phyloP scores from a whole-genome alignment of 2,888 invertebrate species.

The Prenolepis imparis region DNA sequence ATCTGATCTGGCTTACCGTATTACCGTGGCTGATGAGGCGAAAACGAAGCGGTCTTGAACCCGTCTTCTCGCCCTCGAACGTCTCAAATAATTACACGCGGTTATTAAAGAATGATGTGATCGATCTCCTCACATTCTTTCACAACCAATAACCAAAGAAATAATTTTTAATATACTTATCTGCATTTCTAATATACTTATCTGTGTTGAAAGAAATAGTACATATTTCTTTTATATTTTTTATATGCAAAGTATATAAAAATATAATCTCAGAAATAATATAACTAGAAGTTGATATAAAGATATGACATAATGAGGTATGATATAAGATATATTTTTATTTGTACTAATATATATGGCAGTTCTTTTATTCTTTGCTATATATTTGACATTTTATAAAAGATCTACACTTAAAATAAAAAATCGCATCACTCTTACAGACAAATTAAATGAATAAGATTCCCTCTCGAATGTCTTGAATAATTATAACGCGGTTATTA shows the following conservation, averaged over 20 bases:
- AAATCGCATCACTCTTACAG: not conserved
- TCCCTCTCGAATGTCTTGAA: not conserved
- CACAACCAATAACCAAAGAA: too few relatives aligned
- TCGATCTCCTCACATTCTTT: too few relatives aligned
- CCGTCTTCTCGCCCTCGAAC: not conserved
- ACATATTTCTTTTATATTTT: not conserved
- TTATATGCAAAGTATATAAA: not conserved
- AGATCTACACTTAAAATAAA: too few relatives aligned
- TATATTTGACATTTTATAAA: not conserved
- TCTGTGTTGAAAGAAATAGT: not conserved
- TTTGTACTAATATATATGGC: not conserved
- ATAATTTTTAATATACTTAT: not conserved
- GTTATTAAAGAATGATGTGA: not conserved
- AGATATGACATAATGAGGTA: not conserved
- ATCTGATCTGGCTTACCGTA: conserved; percentile 23
- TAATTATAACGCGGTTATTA: conserved; percentile 17
- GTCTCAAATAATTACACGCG: not conserved
- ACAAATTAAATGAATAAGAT: not conserved
- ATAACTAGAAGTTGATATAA: not conserved
- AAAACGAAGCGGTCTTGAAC: conserved; percentile 39
- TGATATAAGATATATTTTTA: not conserved
- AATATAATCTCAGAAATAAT: too few relatives aligned
- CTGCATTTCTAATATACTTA: not conserved
- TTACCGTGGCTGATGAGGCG: not conserved
- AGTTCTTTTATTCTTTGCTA: not conserved